Percentiles rank a stretch among this genome's conserved stretches.
Evolutionary conservation across 2,888 invertebrate species (phyloP).

Genomic region (Thumatha senex): DNA sequence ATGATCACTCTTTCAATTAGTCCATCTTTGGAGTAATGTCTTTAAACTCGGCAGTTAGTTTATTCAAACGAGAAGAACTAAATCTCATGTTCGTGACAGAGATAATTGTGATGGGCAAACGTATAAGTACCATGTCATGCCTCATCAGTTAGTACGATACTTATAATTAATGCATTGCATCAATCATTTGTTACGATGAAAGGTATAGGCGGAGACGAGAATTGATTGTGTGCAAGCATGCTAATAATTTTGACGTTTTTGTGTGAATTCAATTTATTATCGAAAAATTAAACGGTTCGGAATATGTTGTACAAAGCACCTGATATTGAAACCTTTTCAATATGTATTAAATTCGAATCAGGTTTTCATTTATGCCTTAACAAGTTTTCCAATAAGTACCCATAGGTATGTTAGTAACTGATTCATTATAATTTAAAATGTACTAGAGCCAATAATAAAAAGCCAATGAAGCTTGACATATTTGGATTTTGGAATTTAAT

Average conservation of each 20-base stretch:
- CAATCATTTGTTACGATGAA: background rate
- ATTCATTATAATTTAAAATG: too few relatives aligned
- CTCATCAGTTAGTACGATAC: conserved; percentile 33
- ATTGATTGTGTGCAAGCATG: background rate
- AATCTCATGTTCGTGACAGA: conserved; percentile 34
- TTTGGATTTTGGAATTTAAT: too few relatives aligned
- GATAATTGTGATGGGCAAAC: conserved; percentile 37
- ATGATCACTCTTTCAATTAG: background rate
- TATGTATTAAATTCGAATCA: background rate
- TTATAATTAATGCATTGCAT: conserved; percentile 17
- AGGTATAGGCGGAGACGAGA: background rate
- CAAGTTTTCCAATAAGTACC: background rate
- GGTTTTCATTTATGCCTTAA: background rate
- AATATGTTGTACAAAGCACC: background rate
- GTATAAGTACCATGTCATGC: conserved; percentile 12
- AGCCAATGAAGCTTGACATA: too few relatives aligned
- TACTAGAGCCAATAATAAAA: too few relatives aligned
- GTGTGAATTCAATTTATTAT: background rate
- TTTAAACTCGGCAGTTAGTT: conserved; percentile 10
- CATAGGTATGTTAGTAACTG: background rate
- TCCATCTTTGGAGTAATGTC: conserved; percentile 16
- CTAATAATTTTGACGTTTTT: background rate
- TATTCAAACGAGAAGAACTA: conserved; percentile 19
- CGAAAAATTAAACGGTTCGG: background rate
- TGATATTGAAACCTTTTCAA: background rate